phyloP scores from a whole-genome alignment of 2,888 invertebrate species.

The Tetramorium bicarinatum region DNA sequence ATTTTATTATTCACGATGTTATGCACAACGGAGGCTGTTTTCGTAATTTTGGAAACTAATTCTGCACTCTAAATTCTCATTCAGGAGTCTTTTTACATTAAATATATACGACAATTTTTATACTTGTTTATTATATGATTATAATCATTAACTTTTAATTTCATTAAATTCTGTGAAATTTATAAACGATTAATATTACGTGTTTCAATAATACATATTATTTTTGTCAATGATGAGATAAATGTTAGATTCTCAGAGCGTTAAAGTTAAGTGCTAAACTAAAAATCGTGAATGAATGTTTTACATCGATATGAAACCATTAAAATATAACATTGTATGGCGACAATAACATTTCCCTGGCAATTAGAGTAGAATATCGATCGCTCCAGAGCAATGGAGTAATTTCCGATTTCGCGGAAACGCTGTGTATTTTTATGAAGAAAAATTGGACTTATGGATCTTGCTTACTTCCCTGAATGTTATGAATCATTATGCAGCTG shows the following conservation, averaged over 20 bases:
- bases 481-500: slow-evolving; percentile 42
- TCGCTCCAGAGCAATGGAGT: slow-evolving; percentile 1
- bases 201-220: neutral
- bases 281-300: neutral
- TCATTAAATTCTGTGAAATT: neutral
- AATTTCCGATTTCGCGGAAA: slow-evolving; percentile 14
- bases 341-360: slow-evolving; percentile 6
- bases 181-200: neutral
- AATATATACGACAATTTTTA: neutral
- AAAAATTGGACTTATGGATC: neutral
- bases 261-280: neutral
- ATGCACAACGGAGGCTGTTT: neutral
- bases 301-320: neutral
- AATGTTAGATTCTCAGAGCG: neutral
- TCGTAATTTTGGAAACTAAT: neutral
- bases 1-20: neutral
- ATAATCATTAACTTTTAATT: neutral
- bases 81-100: neutral
- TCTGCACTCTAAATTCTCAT: neutral
- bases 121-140: neutral
- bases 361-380: slow-evolving; percentile 28
- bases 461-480: slow-evolving; percentile 5
- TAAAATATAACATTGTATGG: neutral
- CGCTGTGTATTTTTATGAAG: neutral
- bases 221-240: neutral